Conservation (phyloP, 23 tunicate species). For the Phallusia fumigata region DNA sequence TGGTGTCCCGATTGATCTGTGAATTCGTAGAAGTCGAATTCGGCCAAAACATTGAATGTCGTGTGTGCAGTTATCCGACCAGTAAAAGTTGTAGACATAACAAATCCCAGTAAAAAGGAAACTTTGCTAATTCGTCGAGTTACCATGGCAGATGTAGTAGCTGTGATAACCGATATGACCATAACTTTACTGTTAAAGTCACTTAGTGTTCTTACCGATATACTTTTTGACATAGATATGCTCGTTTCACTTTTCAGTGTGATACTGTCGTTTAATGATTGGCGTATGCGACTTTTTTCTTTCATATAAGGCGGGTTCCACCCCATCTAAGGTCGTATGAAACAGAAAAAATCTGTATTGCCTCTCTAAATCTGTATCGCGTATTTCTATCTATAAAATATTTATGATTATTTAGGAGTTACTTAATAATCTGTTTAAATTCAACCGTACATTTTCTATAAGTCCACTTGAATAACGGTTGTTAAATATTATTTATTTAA, state of each 20-base stretch:
- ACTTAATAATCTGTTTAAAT: no score
- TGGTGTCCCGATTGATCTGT: slow-evolving; percentile 19
- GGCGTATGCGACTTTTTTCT: slow-evolving; percentile 46
- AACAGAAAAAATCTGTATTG: no score
- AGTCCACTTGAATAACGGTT: no score
- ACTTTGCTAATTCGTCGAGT: slow-evolving; percentile 41
- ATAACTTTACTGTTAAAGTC: slow-evolving; percentile 26
- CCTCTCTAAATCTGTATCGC: no score
- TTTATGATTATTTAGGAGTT: no score
- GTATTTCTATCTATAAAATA: no score
- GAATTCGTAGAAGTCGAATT: slow-evolving; percentile 45
- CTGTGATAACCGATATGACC: slow-evolving; percentile 34
- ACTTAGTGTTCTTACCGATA: slow-evolving; percentile 34
- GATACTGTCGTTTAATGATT: slow-evolving; percentile 45
- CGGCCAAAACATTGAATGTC: slow-evolving; percentile 18
- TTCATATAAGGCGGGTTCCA: slow-evolving; percentile 17
- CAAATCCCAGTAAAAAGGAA: neutral
- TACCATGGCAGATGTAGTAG: slow-evolving; percentile 27
- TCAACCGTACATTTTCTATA: no score
- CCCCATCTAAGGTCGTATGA: no score
- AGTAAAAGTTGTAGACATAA: slow-evolving; percentile 24
- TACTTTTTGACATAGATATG: slow-evolving; percentile 55
- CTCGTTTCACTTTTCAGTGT: slow-evolving; percentile 33
- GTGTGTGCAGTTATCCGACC: slow-evolving; percentile 35
- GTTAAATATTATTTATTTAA: no score